Evolutionary conservation across 1,140 invertebrate species (phyloP), one percentile per base, ranked within the genome.

Genomic region (Neelides sp.): DNA sequence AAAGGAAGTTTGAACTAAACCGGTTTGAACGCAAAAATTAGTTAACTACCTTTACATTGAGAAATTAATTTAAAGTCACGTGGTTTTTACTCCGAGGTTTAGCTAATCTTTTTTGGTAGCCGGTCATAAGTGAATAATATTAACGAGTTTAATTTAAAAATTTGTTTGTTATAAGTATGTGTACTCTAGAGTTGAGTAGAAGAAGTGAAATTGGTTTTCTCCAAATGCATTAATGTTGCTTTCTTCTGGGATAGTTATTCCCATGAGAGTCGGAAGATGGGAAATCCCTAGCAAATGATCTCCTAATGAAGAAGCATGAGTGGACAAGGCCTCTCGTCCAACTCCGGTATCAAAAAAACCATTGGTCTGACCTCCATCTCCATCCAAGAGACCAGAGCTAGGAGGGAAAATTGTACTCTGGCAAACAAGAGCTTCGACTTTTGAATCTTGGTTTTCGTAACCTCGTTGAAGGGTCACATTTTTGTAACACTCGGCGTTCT

Each of bases 281-380:
- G 69, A 66, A 22, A 75, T 68, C 17, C 69, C 70, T 19, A 20
- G 55, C 4, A 75, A 59, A 47, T 71, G 66, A 47, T 75, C 72
- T 30, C 71, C 73, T 48, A 74, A 58, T 37, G 69, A 70, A 32
- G 71, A 70, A 17, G 72, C 70, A 56, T 74, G 72, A 2, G 71
- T 71, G 3, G 72, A 69, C 3, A 71, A 58, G 19, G 68, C 57
- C 23, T 64, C 52, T 2, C 48, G 41, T 37, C 44, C 42, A 28
- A 45, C 48, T 34, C n/a, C n/a, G n/a, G 35, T 35, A 46, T 34
- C 58, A 62, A 55, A 57, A 59, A 35, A 62, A 50, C 1, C 48
- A 34, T 51, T 26, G n/a, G 44, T 51, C 20, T n/a, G n/a, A n/a
- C n/a, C n/a, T 50, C 44, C 4, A 15, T 13, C 13, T 58, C 52